Evolutionary conservation across 1,140 invertebrate species (phyloP).

Genomic region (Drosophila takahashii): DNA sequence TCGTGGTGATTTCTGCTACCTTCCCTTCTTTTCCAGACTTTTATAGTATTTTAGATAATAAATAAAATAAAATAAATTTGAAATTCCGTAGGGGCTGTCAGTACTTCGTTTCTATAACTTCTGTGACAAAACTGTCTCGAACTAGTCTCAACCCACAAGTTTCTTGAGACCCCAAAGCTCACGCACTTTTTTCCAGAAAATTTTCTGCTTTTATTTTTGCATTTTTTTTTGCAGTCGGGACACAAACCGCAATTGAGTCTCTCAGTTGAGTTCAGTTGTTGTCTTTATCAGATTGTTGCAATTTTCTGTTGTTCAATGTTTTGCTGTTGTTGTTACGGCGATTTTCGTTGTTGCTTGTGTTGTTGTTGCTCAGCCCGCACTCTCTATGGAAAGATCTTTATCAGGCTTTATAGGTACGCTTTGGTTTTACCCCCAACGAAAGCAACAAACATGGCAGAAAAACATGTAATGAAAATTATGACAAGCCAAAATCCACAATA

Average conservation of each 20-base stretch:
- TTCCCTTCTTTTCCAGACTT: too few species aligned
- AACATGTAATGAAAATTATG: conserved; percentile 83
- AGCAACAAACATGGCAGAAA: conserved; percentile 70
- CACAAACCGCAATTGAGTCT: conserved; percentile 58
- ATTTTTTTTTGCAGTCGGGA: conserved; percentile 31
- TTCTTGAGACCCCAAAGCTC: conserved; percentile 5
- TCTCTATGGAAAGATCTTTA: conserved; percentile 72
- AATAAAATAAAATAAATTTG: not conserved
- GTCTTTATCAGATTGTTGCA: conserved; percentile 82
- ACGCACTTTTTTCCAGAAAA: conserved; percentile 25
- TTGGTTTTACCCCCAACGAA: conserved; percentile 50
- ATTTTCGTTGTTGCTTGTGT: conserved; percentile 30
- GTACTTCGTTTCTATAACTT: conserved; percentile 17
- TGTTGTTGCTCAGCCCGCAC: conserved; percentile 65
- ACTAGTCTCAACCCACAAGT: conserved; percentile 19
- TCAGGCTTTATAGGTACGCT: conserved; percentile 66
- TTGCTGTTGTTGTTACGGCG: conserved; percentile 44
- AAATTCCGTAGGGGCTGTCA: conserved; percentile 9
- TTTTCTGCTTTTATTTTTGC: not conserved
- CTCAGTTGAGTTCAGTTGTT: conserved; percentile 54
- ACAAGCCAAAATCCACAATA: conserved; percentile 68
- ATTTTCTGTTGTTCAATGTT: conserved; percentile 66
- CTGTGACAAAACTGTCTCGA: conserved; percentile 11
- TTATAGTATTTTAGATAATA: not conserved
- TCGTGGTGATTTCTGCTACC: too few species aligned